phyloP scores from a whole-genome alignment of 2,888 invertebrate genomes.

The Drosophila prostipennis region DNA sequence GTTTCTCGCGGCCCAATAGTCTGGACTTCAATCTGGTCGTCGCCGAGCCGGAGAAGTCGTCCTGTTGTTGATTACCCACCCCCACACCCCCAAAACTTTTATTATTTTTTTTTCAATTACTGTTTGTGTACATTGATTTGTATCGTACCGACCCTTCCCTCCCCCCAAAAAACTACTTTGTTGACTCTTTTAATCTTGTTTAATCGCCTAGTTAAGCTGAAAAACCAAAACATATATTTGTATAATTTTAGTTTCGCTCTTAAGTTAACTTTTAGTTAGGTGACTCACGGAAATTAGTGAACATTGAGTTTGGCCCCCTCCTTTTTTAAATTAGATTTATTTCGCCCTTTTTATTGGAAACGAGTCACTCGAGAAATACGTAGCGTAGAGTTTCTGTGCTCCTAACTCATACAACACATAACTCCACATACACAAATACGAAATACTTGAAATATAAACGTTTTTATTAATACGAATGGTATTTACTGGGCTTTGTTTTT shows the following conservation, averaged over 20 bases:
- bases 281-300: constrained; percentile 33
- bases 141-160: background rate
- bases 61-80: constrained; percentile 89
- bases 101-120: constrained; percentile 1
- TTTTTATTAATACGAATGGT: constrained; percentile 68
- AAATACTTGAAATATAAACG: constrained; percentile 69
- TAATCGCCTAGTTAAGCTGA: constrained; percentile 38
- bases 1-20: constrained; percentile 92
- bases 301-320: background rate
- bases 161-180: constrained; percentile 6
- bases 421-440: constrained; percentile 41
- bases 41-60: constrained; percentile 94
- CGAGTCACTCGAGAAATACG: constrained; percentile 27
- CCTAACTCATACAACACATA: constrained; percentile 31
- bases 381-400: constrained; percentile 28
- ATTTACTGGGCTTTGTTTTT: no score
- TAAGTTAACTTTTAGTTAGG: constrained; percentile 57
- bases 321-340: constrained; percentile 3
- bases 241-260: constrained; percentile 46
- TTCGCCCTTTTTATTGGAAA: background rate
- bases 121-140: constrained; percentile 15
- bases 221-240: constrained; percentile 35
- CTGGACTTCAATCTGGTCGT: constrained; percentile 94
- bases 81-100: background rate
- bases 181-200: constrained; percentile 39